Base-by-base conservation (phyloP, 2,797 vertebrate species). In the Crotalus adamanteus region DNA sequence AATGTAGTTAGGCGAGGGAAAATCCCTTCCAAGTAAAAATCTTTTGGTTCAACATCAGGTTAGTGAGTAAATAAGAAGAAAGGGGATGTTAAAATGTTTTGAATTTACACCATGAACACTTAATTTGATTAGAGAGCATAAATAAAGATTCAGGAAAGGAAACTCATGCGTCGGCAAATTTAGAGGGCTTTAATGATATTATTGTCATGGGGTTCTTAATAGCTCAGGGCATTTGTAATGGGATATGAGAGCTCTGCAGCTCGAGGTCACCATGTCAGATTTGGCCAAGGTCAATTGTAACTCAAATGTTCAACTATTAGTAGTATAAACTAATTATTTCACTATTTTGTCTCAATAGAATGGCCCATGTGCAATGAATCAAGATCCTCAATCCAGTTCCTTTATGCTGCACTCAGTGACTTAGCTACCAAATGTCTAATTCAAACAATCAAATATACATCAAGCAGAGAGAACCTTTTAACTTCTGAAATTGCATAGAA, bases 81-180 rank as follows among this genome's bases (percentile, higher is more conserved):
- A 95, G 92, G 55, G 65, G 85, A 88, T 93, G 95, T 95, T 18
- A 94, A 93, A 85, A 59, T 92, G 83, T 94, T 96, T 91, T 94
- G 86, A 94, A 96, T 83, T 20, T 93, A 94, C 85, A 94, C 22
- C n/a, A 78, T 94, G 94, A 95, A 91, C n/a, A 91, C 28, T 91
- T 94, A 93, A 96, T 96, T 96, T 91, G 26, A 92, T 96, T 96
- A 94, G 55, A 94, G 69, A 85, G 37, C 87, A 92, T 95, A 89
- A 92, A 55, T 28, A 88, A 22, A 94, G 83, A 6, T 94, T 94
- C 92, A 96, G 94, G 92, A 94, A 73, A 56, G 86, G 92, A 96
- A 96, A 94, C 20, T n/a, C 37, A 59, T 88, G 87, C 86, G 95
- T 69, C 93, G 65, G 85, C n/a, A 95, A 91, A 91, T 91, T 92